Conservation (phyloP, 2,797 vertebrate genomes). For the Chaetodon trifasciatus region DNA sequence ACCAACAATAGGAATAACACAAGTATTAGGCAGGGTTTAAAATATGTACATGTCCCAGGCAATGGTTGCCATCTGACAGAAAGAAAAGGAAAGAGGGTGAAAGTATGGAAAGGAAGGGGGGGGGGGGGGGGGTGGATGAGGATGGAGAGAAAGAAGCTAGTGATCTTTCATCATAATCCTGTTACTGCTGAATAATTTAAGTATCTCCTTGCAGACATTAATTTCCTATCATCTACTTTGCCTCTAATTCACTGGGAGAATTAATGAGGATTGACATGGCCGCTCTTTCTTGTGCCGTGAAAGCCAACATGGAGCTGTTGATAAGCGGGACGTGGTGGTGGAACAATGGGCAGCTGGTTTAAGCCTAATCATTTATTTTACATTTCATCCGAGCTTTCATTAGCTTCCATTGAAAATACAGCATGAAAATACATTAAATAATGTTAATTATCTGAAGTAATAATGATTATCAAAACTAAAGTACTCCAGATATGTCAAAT, state of each 20-base stretch:
- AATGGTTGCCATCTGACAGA: slow-evolving; percentile 38
- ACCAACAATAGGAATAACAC: slow-evolving; percentile 27
- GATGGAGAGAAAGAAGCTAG: slow-evolving; percentile 59
- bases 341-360: slow-evolving; percentile 72
- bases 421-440: slow-evolving; percentile 51
- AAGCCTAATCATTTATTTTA: slow-evolving; percentile 69
- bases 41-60: slow-evolving; percentile 1
- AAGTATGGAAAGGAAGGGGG: slow-evolving; percentile 21
- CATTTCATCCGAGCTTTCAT: slow-evolving; percentile 63
- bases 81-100: slow-evolving; percentile 31
- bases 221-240: slow-evolving; percentile 84
- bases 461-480: slow-evolving; percentile 55
- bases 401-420: slow-evolving; percentile 47
- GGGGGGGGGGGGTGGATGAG: slow-evolving; percentile 42
- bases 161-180: slow-evolving; percentile 85
- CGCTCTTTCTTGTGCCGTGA: slow-evolving; percentile 77
- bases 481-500: slow-evolving; percentile 18
- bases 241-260: slow-evolving; percentile 80
- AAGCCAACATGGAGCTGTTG: slow-evolving; percentile 78
- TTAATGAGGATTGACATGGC: slow-evolving; percentile 84
- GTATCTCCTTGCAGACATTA: slow-evolving; percentile 82
- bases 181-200: slow-evolving; percentile 86
- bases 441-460: slow-evolving; percentile 56
- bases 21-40: slow-evolving; percentile 31
- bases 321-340: slow-evolving; percentile 68